A percentile compares a stretch with the other conserved stretches of the same genome.
These are phyloP conservation scores for Ptilorrhoa leucosticta DNA, from an alignment of 2,113 vertebrate species.

Conservation along the genomic window DNA sequence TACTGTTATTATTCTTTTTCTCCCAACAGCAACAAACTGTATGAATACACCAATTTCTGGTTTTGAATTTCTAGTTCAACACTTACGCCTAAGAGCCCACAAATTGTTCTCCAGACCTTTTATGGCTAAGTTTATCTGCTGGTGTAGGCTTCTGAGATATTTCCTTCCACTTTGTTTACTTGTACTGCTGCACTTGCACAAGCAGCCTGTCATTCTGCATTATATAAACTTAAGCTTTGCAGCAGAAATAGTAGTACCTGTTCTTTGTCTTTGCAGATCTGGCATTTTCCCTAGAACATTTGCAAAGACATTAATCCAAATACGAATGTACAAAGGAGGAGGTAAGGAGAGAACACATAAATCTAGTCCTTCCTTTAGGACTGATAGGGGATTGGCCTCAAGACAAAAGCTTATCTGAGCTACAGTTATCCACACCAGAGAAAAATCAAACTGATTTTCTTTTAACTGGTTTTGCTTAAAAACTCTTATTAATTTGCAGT, in stretches of 20 bases:
- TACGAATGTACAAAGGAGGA: neutral
- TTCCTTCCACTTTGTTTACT: slow-evolving; percentile 1
- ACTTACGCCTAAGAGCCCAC: neutral
- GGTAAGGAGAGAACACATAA: neutral
- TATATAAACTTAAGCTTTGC: neutral
- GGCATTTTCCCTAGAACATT: neutral
- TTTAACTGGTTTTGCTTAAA: neutral
- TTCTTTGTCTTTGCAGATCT: slow-evolving; percentile 15
- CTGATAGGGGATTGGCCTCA: neutral
- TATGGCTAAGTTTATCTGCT: neutral
- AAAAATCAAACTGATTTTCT: neutral
- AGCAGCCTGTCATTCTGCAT: neutral
- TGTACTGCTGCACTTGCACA: neutral
- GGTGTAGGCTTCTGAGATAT: neutral
- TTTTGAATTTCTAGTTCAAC: neutral
- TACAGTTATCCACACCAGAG: neutral
- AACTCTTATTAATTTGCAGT: neutral
- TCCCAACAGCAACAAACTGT: neutral
- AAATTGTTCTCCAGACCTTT: neutral
- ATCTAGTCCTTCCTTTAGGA: neutral
- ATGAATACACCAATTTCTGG: neutral
- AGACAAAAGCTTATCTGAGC: neutral
- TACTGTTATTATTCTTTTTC: neutral
- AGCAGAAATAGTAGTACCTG: slow-evolving; percentile 1
- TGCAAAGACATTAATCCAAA: neutral